Evolutionary conservation across 2,113 vertebrate genomes (phyloP), one percentile per base, ranked within the genome.

Genomic region (Dermatemys mawii): DNA sequence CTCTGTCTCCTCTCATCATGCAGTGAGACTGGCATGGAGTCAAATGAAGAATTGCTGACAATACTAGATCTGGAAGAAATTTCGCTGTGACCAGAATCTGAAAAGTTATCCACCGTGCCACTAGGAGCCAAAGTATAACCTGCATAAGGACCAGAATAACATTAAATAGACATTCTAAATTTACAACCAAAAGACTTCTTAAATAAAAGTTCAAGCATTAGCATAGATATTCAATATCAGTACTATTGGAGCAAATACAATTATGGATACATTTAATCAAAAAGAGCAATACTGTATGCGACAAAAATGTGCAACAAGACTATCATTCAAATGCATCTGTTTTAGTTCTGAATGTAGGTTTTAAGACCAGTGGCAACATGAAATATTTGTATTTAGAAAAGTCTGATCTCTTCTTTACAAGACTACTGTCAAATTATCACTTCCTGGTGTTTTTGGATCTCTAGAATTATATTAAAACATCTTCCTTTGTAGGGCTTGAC

Each of bases 51-150:
- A 97, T 99, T 99, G 97, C 99, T 99, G 98, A 99, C 99, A 57
- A 99, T 99, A 92, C 99, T 99, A 97, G 99, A 99, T 92, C 99
- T 98, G 11, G 99, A 99, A 53, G 99, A 99, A 96, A 99, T 99
- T 98, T 99, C 99, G 60, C 99, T 99, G 98, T 99, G 99, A 46
- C 99, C 99, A 11, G 99, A 99, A 97, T 99, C 99, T 0, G 99
- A 99, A 90, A 99, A 99, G 93, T 99, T 99, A 95, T 99, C 99
- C 90, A 98, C 99, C 0, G 98, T 98, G 82, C 99, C 97, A 63
- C 98, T 99, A 81, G 98, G 98, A 97, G 98, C 98, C 97, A 99
- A 92, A 49, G 98, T 96, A 90, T 99, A 99, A 75, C 99, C 99
- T 99, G 98, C 27, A 90, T 50, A 90, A 85, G 35, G 92, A 97